Evolutionary conservation across 2,113 vertebrate genomes (phyloP).

Genomic region (Otolemur garnettii): DNA sequence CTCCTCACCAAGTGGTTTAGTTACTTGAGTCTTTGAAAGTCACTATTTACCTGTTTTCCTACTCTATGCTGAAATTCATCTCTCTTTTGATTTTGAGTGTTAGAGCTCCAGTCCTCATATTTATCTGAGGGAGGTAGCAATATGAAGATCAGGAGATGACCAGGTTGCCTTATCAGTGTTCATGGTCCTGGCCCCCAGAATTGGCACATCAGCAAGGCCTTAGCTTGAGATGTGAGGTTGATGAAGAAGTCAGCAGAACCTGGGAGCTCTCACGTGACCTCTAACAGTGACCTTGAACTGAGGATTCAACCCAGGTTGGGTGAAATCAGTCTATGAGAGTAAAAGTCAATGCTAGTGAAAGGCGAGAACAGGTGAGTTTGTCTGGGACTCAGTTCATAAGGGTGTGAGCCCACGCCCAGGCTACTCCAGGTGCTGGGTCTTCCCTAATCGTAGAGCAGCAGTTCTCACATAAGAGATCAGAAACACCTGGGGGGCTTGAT

Average conservation of each 20-base stretch:
- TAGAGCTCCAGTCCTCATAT: not conserved
- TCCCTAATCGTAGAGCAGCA: not conserved
- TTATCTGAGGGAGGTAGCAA: not conserved
- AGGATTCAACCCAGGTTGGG: not conserved
- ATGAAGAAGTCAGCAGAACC: conserved; percentile 1
- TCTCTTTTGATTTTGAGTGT: conserved; percentile 17
- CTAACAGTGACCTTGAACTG: conserved; percentile 68
- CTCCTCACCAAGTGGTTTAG: not conserved
- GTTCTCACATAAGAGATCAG: not conserved
- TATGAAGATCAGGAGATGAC: not conserved
- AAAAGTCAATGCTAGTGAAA: not conserved
- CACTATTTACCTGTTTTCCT: not conserved
- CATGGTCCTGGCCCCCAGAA: not conserved
- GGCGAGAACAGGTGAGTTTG: not conserved
- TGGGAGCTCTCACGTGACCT: not conserved
- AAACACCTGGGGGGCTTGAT: not conserved
- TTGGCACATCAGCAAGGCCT: not conserved
- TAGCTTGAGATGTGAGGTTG: not conserved
- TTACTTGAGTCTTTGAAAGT: conserved; percentile 32
- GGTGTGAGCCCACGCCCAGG: not conserved
- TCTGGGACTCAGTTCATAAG: not conserved
- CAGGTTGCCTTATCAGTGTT: not conserved
- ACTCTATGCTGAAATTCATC: not conserved
- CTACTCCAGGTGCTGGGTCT: not conserved
- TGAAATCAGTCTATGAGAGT: not conserved